These are phyloP conservation scores for Drosophila parabipectinata DNA, from an alignment of 1,140 invertebrate genomes.

Conservation along the genomic window DNA sequence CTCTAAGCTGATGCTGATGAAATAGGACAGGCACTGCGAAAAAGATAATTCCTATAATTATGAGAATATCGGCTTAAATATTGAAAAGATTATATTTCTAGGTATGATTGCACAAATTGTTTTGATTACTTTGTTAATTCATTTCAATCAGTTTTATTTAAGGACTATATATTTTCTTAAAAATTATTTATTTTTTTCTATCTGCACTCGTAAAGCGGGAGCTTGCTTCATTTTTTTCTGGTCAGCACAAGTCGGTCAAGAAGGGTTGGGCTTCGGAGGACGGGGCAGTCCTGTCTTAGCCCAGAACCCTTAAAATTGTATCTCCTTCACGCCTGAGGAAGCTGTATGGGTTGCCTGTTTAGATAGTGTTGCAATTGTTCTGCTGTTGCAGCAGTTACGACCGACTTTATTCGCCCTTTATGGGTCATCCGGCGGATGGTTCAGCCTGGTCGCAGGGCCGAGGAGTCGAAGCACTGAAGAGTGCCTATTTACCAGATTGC, in stretches of 20 bases:
- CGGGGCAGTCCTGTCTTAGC: not conserved
- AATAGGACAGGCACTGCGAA: constrained; percentile 27
- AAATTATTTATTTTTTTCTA: not conserved
- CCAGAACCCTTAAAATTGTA: constrained; percentile 22
- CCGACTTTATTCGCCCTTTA: not conserved
- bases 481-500: constrained; percentile 65
- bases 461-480: constrained; percentile 5
- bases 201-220: constrained; percentile 17
- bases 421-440: not conserved
- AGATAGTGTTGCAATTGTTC: constrained; percentile 65
- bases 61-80: too few relatives aligned
- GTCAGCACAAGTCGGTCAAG: constrained; percentile 34
- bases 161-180: not conserved
- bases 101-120: not conserved
- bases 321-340: constrained; percentile 11
- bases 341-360: constrained; percentile 62
- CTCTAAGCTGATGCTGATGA: constrained; percentile 42
- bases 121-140: not conserved
- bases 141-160: too few relatives aligned
- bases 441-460: not conserved
- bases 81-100: not conserved
- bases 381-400: constrained; percentile 28
- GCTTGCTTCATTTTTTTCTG: constrained; percentile 5
- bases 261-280: constrained; percentile 2
- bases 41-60: not conserved